Evolutionary conservation across 2,888 invertebrate genomes (phyloP), one percentile per base, ranked within the genome.

Genomic region (Rugalucina vietnamica): DNA sequence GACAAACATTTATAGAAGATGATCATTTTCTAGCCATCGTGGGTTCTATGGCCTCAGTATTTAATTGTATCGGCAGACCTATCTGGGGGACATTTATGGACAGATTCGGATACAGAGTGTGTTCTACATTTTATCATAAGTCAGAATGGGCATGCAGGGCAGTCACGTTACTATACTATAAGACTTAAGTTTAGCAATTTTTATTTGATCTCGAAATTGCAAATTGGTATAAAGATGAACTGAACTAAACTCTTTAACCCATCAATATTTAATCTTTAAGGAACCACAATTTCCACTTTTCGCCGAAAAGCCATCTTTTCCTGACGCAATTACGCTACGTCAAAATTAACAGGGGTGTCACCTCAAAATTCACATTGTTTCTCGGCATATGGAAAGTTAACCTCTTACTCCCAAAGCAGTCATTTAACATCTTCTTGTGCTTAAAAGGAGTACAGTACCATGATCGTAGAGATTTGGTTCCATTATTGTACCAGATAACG

Each of bases 1-100:
- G 95, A 12, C 94, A 94, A 84, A 94, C 93, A 0, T 95, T 95
- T 82, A 96, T 96, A 70, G 90, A 90, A 0, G 95, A 96, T 89
- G 96, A 96, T 87, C 93, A 94, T 71, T 96, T 95, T 85, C 91
- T 96, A 87, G 95, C 95, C 0, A 80, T 93, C n/a, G 95, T 95
- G 1, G 95, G 96, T 32, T 94, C 95, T 0, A 81, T 95, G 18
- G 95, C 95, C 1, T 95, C 95, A 3, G 90, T 96, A 29, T 95
- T 94, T 80, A 96, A 96, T 90, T 95, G 95, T 18, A 87, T 88
- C 1, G 95, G 95, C 2, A 88, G 96, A 57, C 94, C 96, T 12
- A 85, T 94, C 29, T 96, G 96, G 96, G 96, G 96, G 18, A 84
- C 91, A 27, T 69, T 95, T 39, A 94, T 95, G 76, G 95, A 95